Percentiles rank a stretch among this genome's conserved stretches.
Evolutionary conservation across 1,140 invertebrate species (phyloP).

Genomic region (Nebria ingens): DNA sequence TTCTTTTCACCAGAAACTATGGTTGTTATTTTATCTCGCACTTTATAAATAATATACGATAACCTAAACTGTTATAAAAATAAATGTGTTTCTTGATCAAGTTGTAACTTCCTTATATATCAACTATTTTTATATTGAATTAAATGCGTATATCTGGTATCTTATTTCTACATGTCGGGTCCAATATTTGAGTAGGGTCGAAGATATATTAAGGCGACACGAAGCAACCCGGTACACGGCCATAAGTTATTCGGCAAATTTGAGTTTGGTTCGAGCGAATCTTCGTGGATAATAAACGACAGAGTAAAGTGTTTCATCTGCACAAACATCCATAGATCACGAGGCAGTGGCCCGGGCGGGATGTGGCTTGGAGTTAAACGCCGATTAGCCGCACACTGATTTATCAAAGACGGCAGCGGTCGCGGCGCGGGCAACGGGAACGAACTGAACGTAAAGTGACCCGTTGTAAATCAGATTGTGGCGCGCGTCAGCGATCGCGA

Average conservation of each 20-base stretch:
- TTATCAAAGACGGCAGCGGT: background rate
- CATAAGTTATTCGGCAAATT: background rate
- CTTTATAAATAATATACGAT: too few relatives aligned
- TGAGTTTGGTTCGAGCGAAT: background rate
- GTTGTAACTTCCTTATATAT: too few relatives aligned
- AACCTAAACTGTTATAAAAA: too few relatives aligned
- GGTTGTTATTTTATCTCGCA: too few relatives aligned
- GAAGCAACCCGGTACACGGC: background rate
- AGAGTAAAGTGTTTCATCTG: background rate
- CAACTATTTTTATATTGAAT: too few relatives aligned
- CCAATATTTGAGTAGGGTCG: too few relatives aligned
- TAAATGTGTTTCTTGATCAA: too few relatives aligned
- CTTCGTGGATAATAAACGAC: slow-evolving; percentile 4
- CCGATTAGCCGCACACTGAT: background rate
- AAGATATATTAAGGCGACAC: background rate
- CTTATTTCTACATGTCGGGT: too few relatives aligned
- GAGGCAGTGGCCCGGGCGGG: background rate
- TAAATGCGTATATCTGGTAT: too few relatives aligned
- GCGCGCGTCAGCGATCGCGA: background rate
- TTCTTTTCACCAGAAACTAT: too few relatives aligned
- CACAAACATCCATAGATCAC: slow-evolving; percentile 8
- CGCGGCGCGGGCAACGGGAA: background rate
- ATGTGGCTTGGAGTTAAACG: background rate
- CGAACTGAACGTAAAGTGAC: background rate
- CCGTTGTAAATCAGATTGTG: slow-evolving; percentile 1